phyloP scores from a whole-genome alignment of 2,113 vertebrate genomes.

The Phrynocephalus versicolor region DNA sequence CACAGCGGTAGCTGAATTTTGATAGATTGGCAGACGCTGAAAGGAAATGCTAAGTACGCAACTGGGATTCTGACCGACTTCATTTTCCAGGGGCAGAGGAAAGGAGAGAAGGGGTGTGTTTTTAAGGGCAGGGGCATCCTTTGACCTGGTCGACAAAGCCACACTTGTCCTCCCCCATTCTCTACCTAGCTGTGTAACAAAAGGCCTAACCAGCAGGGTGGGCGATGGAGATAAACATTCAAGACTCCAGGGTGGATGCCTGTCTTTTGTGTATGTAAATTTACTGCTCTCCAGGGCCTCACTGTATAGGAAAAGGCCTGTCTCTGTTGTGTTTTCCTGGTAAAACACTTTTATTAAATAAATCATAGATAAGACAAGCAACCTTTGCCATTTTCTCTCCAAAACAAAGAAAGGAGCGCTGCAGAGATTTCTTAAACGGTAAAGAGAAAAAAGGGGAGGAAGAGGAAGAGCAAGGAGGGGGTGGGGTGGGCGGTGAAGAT shows the following conservation, averaged over 20 bases:
- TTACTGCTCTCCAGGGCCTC: slow-evolving; percentile 76
- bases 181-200: slow-evolving; percentile 82
- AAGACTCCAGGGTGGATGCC: slow-evolving; percentile 75
- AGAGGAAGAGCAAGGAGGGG: neutral
- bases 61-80: slow-evolving; percentile 73
- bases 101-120: slow-evolving; percentile 64
- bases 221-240: slow-evolving; percentile 83
- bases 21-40: slow-evolving; percentile 96
- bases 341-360: slow-evolving; percentile 81
- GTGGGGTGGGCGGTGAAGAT: neutral
- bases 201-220: slow-evolving; percentile 72
- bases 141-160: slow-evolving; percentile 75
- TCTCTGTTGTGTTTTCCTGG: slow-evolving; percentile 79
- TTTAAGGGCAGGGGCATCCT: slow-evolving; percentile 72
- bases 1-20: slow-evolving; percentile 91
- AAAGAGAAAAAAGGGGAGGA: neutral
- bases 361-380: slow-evolving; percentile 73
- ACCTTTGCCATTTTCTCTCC: slow-evolving; percentile 71
- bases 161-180: slow-evolving; percentile 70
- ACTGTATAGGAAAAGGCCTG: slow-evolving; percentile 78
- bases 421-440: neutral
- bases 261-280: slow-evolving; percentile 84
- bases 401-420: slow-evolving; percentile 31
- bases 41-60: slow-evolving; percentile 85
- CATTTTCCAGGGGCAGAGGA: slow-evolving; percentile 71